Evolutionary conservation across 2,797 vertebrate species (phyloP), one percentile per base, ranked within the genome.

Genomic region (Mycteria americana): DNA sequence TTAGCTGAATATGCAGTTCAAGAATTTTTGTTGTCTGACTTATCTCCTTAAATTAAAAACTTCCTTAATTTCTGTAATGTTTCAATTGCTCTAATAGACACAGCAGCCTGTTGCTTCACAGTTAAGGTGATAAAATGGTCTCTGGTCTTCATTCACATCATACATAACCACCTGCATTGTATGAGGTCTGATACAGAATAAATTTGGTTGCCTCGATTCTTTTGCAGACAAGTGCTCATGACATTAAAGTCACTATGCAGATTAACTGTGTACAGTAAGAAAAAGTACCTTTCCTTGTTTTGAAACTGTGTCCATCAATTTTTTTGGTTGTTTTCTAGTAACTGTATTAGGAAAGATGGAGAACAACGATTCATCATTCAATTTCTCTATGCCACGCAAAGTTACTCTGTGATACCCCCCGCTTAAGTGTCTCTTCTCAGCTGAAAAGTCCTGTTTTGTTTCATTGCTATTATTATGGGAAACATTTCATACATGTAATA

Each of bases 21-120:
- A 91, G 54, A 76, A 59, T 95, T 89, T 87, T 73, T 93, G 15
- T 79, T 94, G 31, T 70, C 46, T 70, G 33, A 39, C 1, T 69
- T 86, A 63, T 60, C 59, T 65, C 18, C 51, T 79, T n/a, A 80
- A 70, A 76, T 82, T 39, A 63, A 88, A 86, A 79, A 62, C 2
- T 75, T 79, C 28, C 39, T 30, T 56, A 48, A 46, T 60, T 88
- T 80, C 22, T 63, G 17, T 41, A 43, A 51, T 13, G 13, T 78
- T 91, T 83, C 13, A 48, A 30, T 46, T 67, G 31, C 27, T 83
- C 19, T 82, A 18, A 16, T 16, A 68, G 67, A 46, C 24, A 37
- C 6, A 45, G 43, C 11, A 59, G 13, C 24, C 39, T 63, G 10
- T 68, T 65, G 6, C 4, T 57, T 82, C 22, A 43, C 25, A 59